phyloP scores from a whole-genome alignment of 2,113 vertebrate species.

The Hemichromis elongatus region DNA sequence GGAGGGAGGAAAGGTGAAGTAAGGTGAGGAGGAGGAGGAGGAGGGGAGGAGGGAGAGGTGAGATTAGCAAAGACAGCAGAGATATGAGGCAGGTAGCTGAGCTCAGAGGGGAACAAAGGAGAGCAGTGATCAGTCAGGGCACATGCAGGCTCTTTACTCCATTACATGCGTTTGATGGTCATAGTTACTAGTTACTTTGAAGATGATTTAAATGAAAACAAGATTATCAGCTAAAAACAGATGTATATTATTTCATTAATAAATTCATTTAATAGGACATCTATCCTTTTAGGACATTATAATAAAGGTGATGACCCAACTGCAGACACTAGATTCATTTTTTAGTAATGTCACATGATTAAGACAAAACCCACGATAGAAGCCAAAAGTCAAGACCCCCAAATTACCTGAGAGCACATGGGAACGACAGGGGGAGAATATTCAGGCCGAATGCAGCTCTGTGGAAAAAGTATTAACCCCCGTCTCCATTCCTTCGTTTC shows the following conservation, averaged over 20 bases:
- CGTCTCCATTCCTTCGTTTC: background rate
- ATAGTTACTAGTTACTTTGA: background rate
- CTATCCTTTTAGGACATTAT: rapidly evolving
- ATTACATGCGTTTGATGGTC: background rate
- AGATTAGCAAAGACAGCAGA: background rate
- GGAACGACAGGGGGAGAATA: background rate
- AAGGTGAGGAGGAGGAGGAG: background rate
- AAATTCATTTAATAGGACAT: background rate
- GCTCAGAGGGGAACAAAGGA: background rate
- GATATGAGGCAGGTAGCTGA: background rate
- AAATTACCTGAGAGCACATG: background rate
- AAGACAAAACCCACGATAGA: background rate
- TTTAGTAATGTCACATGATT: background rate
- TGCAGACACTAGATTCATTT: background rate
- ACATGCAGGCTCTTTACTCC: background rate
- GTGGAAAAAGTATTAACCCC: background rate
- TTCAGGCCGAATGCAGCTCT: background rate
- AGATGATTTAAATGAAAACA: background rate
- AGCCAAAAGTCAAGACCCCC: background rate
- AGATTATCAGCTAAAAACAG: background rate
- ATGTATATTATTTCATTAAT: background rate
- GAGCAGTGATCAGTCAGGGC: background rate
- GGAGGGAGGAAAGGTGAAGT: background rate
- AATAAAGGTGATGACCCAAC: background rate
- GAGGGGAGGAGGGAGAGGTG: background rate